These are phyloP conservation scores for Digitonthophagus gazella DNA, from an alignment of 2,888 invertebrate species.

Conservation along the genomic window DNA sequence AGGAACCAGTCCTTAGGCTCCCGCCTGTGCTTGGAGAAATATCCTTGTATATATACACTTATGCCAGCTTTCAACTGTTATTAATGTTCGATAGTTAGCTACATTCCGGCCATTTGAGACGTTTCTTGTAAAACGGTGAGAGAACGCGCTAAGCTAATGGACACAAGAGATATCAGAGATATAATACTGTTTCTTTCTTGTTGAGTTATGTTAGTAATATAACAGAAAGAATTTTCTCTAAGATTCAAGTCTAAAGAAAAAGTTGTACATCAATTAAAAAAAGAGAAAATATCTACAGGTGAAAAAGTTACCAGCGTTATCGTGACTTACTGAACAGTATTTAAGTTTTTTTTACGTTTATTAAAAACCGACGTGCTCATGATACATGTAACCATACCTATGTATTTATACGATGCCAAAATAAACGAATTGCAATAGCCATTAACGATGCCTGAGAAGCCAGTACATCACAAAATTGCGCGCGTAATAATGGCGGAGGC, in stretches of 20 bases:
- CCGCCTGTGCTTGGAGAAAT: not conserved
- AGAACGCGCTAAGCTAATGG: not conserved
- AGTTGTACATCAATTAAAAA: too few relatives aligned
- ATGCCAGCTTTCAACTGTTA: not conserved
- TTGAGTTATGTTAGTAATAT: not conserved
- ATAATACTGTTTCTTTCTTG: not conserved
- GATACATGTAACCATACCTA: too few relatives aligned
- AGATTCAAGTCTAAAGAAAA: not conserved
- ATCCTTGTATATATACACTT: not conserved
- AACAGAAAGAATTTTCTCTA: not conserved
- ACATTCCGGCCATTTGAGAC: not conserved
- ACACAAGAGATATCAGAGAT: not conserved
- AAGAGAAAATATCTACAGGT: too few relatives aligned
- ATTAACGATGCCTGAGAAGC: not conserved
- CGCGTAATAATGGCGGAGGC: not conserved
- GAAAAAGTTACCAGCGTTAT: not conserved
- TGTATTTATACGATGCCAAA: not conserved
- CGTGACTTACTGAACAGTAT: too few relatives aligned
- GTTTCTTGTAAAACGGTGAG: not conserved
- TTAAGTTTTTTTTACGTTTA: too few relatives aligned
- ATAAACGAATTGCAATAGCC: not conserved
- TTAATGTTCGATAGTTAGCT: not conserved
- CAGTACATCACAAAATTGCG: not conserved
- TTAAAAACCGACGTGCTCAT: too few relatives aligned
- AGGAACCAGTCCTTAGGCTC: not conserved